Percentiles rank a stretch among this genome's conserved stretches.
phyloP scores from a whole-genome alignment of 1,140 invertebrate species.

The Sesamia nonagrioides region DNA sequence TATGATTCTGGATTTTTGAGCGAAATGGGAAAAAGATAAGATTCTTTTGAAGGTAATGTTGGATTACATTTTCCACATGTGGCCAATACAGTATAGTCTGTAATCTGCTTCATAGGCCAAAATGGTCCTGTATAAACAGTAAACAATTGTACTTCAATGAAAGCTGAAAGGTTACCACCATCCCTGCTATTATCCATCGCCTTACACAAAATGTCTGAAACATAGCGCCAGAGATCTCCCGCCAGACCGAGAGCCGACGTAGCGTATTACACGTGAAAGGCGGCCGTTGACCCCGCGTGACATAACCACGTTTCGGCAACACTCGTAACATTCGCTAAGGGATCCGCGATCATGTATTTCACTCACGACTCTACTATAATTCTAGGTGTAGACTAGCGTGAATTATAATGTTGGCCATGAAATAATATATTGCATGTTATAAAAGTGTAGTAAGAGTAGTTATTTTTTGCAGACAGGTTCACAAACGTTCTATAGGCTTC shows the following conservation, averaged over 20 bases:
- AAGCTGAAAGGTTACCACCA: background rate
- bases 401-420: background rate
- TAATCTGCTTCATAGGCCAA: no score
- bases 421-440: background rate
- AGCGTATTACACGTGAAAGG: slow-evolving; percentile 48
- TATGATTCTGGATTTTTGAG: background rate
- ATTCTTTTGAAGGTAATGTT: no score
- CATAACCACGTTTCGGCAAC: slow-evolving; percentile 49
- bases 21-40: background rate
- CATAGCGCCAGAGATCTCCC: background rate
- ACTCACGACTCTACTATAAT: slow-evolving; percentile 18
- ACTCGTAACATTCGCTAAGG: slow-evolving; percentile 42
- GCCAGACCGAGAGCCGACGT: slow-evolving; percentile 40
- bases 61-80: no score
- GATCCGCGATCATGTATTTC: slow-evolving; percentile 34
- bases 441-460: background rate
- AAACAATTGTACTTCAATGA: no score
- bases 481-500: no score
- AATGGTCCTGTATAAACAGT: no score
- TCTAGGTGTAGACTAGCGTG: background rate
- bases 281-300: slow-evolving; percentile 45
- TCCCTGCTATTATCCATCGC: background rate
- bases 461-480: background rate
- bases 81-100: no score
- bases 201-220: background rate